A percentile compares a stretch with the other conserved stretches of the same genome.
Conservation (phyloP, 2,888 invertebrate genomes). For the Drosophila setosimentum region DNA sequence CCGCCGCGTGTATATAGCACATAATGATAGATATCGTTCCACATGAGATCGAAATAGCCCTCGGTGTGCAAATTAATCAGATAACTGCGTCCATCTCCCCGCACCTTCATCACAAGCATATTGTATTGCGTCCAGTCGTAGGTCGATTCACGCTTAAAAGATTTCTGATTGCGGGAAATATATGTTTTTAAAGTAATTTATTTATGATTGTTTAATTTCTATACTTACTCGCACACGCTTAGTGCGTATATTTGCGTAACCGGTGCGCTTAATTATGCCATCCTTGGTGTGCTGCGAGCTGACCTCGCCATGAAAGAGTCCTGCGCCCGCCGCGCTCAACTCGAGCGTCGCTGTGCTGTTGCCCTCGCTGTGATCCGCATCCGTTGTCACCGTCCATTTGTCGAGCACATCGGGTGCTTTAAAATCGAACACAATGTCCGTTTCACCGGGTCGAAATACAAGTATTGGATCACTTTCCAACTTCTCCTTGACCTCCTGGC, state of each 20-base stretch:
- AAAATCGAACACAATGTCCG: conserved; percentile 91
- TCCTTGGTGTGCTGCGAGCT: conserved; percentile 91
- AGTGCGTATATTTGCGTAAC: conserved; percentile 93
- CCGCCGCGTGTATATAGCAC: conserved; percentile 97
- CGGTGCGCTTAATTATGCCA: conserved; percentile 91
- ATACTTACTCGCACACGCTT: conserved; percentile 88
- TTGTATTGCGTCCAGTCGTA: conserved; percentile 93
- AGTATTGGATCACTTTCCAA: conserved; percentile 88
- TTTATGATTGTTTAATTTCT: neutral
- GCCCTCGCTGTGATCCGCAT: conserved; percentile 93
- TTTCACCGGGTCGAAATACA: conserved; percentile 88
- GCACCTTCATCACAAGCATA: conserved; percentile 90
- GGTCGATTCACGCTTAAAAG: conserved; percentile 90
- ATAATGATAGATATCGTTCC: conserved; percentile 95
- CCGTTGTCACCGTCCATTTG: conserved; percentile 90
- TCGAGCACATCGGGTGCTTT: conserved; percentile 87
- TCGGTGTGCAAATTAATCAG: conserved; percentile 91
- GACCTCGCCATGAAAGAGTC: conserved; percentile 90
- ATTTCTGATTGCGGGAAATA: conserved; percentile 87
- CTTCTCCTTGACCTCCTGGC: conserved; percentile 89
- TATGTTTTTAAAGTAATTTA: neutral
- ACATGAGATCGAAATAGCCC: conserved; percentile 93
- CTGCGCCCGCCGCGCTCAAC: conserved; percentile 89
- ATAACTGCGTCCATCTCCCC: conserved; percentile 98
- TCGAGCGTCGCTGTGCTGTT: conserved; percentile 89